Percentiles rank a stretch among this genome's conserved stretches.
These are phyloP conservation scores for Scaptomyza parva DNA, from an alignment of 2,888 invertebrate genomes.

Conservation along the genomic window DNA sequence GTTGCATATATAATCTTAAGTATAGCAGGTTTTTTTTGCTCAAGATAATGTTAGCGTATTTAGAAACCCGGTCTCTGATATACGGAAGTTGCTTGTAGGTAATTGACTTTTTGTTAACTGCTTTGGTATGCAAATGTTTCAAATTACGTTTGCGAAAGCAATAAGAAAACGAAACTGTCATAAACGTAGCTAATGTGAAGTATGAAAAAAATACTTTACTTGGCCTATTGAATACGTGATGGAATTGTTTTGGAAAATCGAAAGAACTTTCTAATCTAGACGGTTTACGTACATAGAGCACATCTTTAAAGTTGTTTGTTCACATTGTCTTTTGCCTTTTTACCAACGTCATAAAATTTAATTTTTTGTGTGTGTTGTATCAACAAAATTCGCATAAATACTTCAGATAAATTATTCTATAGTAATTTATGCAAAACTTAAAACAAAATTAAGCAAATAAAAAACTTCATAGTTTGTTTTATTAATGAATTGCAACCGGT, in stretches of 20 bases:
- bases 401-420: conserved; percentile 60
- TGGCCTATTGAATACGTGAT: background rate
- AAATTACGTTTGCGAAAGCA: background rate
- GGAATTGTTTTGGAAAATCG: background rate
- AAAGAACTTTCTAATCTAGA: conserved; percentile 28
- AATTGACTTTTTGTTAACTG: conserved; percentile 36
- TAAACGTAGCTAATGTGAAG: background rate
- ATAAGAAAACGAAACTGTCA: background rate
- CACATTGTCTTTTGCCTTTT: conserved; percentile 5
- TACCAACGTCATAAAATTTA: conserved; percentile 21
- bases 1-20: conserved; percentile 66
- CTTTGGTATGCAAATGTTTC: conserved; percentile 8
- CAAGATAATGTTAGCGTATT: conserved; percentile 13
- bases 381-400: conserved; percentile 51
- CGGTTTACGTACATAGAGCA: background rate
- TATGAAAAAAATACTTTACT: background rate
- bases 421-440: conserved; percentile 47
- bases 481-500: conserved; percentile 69
- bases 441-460: conserved; percentile 45
- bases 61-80: conserved; percentile 8
- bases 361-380: conserved; percentile 19
- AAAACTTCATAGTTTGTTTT: conserved; percentile 63
- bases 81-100: conserved; percentile 37
- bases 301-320: conserved; percentile 8
- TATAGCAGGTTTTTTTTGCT: conserved; percentile 48